Base-by-base conservation (phyloP, 2,113 vertebrate species). In the Eleginops maclovinus region DNA sequence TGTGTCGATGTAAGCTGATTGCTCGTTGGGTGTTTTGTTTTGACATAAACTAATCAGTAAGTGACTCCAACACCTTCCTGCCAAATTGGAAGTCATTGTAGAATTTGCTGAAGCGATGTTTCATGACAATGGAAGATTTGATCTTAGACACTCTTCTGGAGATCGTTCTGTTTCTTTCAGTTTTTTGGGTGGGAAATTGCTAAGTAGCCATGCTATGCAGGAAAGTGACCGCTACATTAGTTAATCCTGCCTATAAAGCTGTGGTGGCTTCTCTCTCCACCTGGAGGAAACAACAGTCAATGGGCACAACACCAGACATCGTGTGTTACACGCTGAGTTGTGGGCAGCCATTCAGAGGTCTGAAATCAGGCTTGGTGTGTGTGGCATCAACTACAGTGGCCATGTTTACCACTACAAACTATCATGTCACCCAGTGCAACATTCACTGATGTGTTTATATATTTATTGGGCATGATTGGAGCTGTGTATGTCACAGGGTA, bases 391-490 rank as follows among this genome's bases (percentile, higher is more conserved):
- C 46, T 17, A 36, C 26, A 72, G 19, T 0, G 40, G 7, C 31
- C 16, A 28, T 28, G 1, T 36, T 47, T 15, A 15, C 24, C 0
- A 13, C 40, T 36, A 28, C 40, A 31, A 76, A 26, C 3, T 12
- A 40, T 28, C 54, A 61, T 41, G 44, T 68, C 44, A 59, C 21
- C 15, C 12, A 1, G 36, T 31, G 56, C 24, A 61, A 16, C 63
- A n/a, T 40, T 62, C 40, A 47, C 1, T 54, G 59, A 46, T 54
- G 46, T 60, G 21, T 76, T 59, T 67, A 51, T 50, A 59, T 43
- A 21, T 41, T 16, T 51, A 28, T 17, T 17, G 54, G 58, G 16
- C 4, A 26, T 24, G 21, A 67, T 17, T 40, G 9, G 50, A 53
- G 46, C 55, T 44, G 4, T 44, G 4, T 31, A 24, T 36, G 24